A percentile compares a stretch with the other conserved stretches of the same genome.
These are phyloP conservation scores for Hetaerina americana DNA, from an alignment of 1,140 invertebrate genomes.

Conservation along the genomic window DNA sequence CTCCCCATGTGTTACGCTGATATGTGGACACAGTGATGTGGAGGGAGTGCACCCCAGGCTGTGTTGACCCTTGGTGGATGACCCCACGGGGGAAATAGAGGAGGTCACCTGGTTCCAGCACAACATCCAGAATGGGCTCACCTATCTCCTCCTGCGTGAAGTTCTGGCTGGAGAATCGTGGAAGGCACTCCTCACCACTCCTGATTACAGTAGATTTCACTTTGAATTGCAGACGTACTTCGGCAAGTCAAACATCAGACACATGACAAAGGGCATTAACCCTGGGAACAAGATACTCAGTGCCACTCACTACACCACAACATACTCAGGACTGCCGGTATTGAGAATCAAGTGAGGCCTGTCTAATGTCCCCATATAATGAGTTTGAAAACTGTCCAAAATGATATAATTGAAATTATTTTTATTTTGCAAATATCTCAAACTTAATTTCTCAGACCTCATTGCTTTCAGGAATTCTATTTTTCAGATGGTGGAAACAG, in stretches of 20 bases:
- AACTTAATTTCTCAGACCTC: no score
- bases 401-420: no score
- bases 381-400: no score
- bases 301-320: no score
- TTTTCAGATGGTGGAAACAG: no score
- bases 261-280: no score
- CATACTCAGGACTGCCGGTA: no score
- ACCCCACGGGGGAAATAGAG: conserved; percentile 86
- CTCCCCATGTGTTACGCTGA: conserved; percentile 80
- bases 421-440: no score
- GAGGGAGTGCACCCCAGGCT: conserved; percentile 65
- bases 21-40: conserved; percentile 88
- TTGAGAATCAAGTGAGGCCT: no score
- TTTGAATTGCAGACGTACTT: not conserved
- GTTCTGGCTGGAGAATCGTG: conserved; percentile 71
- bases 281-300: no score
- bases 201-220: conserved; percentile 20
- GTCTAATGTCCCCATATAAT: no score
- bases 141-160: conserved; percentile 65
- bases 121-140: conserved; percentile 66
- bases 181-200: conserved; percentile 45
- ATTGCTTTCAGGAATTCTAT: no score
- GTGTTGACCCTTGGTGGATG: conserved; percentile 80
- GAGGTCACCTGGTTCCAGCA: conserved; percentile 75
- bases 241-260: not conserved